phyloP scores from a whole-genome alignment of 2,113 vertebrate genomes.

The Nannobrachium achirus region DNA sequence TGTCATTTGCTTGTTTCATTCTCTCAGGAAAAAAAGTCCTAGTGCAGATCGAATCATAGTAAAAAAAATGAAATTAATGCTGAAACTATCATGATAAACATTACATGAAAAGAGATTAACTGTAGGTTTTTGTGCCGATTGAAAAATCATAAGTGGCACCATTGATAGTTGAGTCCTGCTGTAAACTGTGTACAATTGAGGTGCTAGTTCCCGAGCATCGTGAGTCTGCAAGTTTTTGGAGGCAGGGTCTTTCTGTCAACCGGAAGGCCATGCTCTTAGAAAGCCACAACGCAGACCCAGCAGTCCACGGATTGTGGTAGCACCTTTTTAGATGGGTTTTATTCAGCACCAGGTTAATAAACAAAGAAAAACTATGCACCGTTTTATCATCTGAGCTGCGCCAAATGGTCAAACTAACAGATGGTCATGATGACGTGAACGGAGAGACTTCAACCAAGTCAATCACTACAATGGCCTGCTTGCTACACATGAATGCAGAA shows the following conservation, averaged over 20 bases:
- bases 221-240: slow-evolving; percentile 60
- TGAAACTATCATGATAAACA: slow-evolving; percentile 55
- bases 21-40: slow-evolving; percentile 52
- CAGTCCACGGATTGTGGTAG: slow-evolving; percentile 74
- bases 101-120: slow-evolving; percentile 42
- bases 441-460: slow-evolving; percentile 62
- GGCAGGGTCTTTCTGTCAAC: slow-evolving; percentile 64
- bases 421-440: slow-evolving; percentile 62
- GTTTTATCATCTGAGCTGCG: slow-evolving; percentile 60
- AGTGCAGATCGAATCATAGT: slow-evolving; percentile 62
- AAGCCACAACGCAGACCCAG: slow-evolving; percentile 62
- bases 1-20: slow-evolving; percentile 61
- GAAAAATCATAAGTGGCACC: slow-evolving; percentile 77
- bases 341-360: slow-evolving; percentile 81
- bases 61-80: slow-evolving; percentile 46
- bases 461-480: slow-evolving; percentile 59
- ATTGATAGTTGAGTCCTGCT: slow-evolving; percentile 72
- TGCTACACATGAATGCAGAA: slow-evolving; percentile 73
- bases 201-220: slow-evolving; percentile 73
- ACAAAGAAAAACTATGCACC: slow-evolving; percentile 69
- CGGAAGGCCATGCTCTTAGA: slow-evolving; percentile 64
- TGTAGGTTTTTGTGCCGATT: slow-evolving; percentile 60
- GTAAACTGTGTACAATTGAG: slow-evolving; percentile 80
- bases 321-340: slow-evolving; percentile 77
- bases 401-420: slow-evolving; percentile 49